Conservation (phyloP, 2,888 invertebrate genomes). For the Bellardia pandia region DNA sequence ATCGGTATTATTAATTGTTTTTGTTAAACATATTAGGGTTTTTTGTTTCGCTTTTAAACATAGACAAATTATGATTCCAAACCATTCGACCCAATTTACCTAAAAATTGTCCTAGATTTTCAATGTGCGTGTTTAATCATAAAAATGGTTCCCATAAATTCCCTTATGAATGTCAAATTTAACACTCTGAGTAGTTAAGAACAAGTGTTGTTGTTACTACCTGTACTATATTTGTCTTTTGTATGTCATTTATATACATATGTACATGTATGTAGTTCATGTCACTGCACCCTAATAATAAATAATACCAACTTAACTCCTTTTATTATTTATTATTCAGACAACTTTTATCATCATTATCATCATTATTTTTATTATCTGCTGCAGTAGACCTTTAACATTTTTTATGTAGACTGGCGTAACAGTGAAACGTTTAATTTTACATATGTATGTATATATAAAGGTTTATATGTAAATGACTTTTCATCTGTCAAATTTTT, state of each 20-base stretch:
- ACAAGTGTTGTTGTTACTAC: constrained; percentile 30
- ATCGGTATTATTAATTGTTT: background rate
- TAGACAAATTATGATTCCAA: background rate
- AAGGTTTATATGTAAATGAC: constrained; percentile 37
- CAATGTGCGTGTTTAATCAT: constrained; percentile 37
- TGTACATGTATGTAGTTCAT: background rate
- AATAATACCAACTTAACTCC: background rate
- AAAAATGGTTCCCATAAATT: constrained; percentile 48
- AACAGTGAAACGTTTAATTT: constrained; percentile 37
- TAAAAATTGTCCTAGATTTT: constrained; percentile 19
- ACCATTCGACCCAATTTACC: constrained; percentile 26
- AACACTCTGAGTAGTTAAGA: constrained; percentile 18
- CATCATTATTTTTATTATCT: constrained; percentile 2
- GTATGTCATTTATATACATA: background rate
- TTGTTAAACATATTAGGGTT: background rate
- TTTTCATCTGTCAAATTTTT: constrained; percentile 65
- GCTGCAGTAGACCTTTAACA: constrained; percentile 21
- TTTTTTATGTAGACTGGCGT: constrained; percentile 11
- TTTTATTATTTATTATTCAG: constrained; percentile 14
- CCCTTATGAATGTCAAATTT: constrained; percentile 53
- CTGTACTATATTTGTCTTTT: background rate
- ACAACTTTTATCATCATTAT: constrained; percentile 11
- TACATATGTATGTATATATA: background rate
- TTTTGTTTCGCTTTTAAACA: background rate
- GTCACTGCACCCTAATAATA: constrained; percentile 33